Evolutionary conservation across 2,888 invertebrate species (phyloP).

Genomic region (Rhopalosiphum nymphaeae): DNA sequence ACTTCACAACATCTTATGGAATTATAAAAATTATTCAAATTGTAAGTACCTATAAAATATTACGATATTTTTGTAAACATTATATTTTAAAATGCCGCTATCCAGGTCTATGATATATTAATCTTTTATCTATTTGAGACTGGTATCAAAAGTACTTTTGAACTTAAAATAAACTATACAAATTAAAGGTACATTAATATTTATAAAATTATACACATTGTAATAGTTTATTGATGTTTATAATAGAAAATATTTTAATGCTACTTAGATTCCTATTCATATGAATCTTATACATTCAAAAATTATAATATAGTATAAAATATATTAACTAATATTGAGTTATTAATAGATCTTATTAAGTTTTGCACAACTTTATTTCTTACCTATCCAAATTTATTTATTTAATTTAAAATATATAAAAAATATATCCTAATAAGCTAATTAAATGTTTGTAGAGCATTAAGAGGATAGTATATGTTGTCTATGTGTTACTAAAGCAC

Average conservation of each 20-base stretch:
- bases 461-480: neutral
- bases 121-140: neutral
- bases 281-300: neutral
- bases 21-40: conserved; percentile 82
- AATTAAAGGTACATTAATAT: no score
- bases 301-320: neutral
- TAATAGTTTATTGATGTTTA: neutral
- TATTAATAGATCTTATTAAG: neutral
- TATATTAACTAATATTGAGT: neutral
- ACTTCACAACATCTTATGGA: conserved; percentile 80
- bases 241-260: neutral
- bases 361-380: neutral
- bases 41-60: conserved; percentile 72
- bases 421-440: neutral
- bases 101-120: neutral
- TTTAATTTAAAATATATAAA: no score
- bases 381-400: no score
- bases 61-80: neutral
- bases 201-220: neutral
- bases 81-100: neutral
- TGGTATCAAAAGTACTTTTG: no score
- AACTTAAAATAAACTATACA: no score
- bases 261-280: neutral
- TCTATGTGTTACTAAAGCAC: neutral
- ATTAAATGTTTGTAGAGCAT: neutral